Evolutionary conservation across 1,140 invertebrate genomes (phyloP).

Genomic region (Venturia canescens): DNA sequence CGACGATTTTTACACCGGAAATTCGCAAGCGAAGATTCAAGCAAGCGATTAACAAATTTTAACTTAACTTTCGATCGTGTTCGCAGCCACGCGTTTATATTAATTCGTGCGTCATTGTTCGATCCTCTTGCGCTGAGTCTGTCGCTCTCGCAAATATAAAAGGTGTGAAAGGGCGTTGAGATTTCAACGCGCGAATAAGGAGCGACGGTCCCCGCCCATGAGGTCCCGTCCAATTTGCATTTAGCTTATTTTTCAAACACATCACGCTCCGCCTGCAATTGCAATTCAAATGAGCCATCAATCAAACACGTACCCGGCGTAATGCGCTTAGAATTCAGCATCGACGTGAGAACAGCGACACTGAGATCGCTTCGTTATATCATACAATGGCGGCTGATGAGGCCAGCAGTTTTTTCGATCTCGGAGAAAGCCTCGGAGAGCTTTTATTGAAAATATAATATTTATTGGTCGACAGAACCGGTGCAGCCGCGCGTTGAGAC

Average conservation of each 20-base stretch:
- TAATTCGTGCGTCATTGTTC: no score
- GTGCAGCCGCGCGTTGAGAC: no score
- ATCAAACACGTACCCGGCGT: not conserved
- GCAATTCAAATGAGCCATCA: slow-evolving; percentile 29
- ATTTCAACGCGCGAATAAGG: not conserved
- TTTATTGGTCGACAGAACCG: no score
- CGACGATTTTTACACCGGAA: no score
- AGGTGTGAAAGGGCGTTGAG: not conserved
- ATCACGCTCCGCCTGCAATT: not conserved
- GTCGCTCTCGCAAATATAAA: not conserved
- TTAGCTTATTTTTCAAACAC: not conserved
- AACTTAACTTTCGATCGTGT: no score
- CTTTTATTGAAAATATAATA: no score
- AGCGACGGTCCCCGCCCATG: not conserved
- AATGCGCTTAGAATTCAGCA: not conserved
- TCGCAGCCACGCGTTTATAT: no score
- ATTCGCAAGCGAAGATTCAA: no score
- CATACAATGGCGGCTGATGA: no score
- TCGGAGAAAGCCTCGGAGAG: not conserved
- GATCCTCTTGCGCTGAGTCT: not conserved
- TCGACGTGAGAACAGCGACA: not conserved
- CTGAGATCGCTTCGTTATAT: not conserved
- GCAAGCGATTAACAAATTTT: no score
- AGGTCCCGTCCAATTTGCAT: not conserved
- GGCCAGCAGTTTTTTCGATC: not conserved